phyloP scores from a whole-genome alignment of 2,113 vertebrate genomes.

The Onychostoma macrolepis region DNA sequence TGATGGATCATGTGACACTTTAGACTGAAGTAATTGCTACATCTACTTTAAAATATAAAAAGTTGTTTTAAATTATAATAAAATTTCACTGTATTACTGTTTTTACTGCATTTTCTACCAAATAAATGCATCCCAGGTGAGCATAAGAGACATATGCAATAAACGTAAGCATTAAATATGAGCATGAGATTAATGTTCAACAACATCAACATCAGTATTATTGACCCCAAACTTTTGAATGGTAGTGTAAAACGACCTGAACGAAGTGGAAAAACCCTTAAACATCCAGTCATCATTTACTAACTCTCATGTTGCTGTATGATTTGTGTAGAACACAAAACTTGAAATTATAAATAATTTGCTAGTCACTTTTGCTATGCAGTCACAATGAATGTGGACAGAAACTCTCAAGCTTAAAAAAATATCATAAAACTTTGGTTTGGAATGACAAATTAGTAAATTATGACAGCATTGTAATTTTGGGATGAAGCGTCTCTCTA shows the following conservation, averaged over 20 bases:
- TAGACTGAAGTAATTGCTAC: no score
- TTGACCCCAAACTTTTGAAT: not conserved
- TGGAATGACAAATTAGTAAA: not conserved
- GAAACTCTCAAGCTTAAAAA: not conserved
- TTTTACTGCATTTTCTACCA: no score
- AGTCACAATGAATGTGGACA: not conserved
- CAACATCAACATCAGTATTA: not conserved
- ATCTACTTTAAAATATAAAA: no score
- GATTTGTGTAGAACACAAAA: not conserved
- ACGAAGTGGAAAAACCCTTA: not conserved
- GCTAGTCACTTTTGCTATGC: not conserved
- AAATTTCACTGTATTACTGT: not conserved
- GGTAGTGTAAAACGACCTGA: not conserved
- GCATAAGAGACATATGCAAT: no score
- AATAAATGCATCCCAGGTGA: no score
- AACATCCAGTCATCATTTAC: not conserved
- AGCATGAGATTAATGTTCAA: not conserved
- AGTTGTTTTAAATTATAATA: no score
- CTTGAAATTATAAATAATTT: not conserved
- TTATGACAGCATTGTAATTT: not conserved
- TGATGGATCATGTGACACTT: not conserved
- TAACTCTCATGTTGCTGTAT: not conserved
- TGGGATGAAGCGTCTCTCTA: not conserved
- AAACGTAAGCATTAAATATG: not conserved
- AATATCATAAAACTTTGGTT: not conserved